A percentile compares a stretch with the other conserved stretches of the same genome.
Conservation (phyloP, 2,113 vertebrate genomes). For the Sialia sialis region DNA sequence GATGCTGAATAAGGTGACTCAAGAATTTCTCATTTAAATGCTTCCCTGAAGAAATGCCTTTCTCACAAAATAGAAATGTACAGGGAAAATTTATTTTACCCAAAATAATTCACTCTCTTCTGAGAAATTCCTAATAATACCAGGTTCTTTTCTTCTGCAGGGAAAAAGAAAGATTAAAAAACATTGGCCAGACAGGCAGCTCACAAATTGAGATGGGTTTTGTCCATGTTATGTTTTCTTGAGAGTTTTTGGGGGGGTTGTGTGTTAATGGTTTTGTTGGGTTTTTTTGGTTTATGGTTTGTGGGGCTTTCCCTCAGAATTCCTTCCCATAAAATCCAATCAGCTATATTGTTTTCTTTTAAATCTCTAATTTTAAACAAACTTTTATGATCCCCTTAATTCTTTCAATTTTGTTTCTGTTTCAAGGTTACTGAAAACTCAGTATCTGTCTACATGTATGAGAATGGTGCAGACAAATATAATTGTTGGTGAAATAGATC, state of each 20-base stretch:
- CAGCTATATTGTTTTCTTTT: neutral
- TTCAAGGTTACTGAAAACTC: neutral
- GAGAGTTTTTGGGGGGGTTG: no score
- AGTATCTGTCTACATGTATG: neutral
- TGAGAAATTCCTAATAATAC: neutral
- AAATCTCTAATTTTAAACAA: neutral
- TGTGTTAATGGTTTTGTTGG: neutral
- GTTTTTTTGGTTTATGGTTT: neutral
- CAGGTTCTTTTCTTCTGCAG: neutral
- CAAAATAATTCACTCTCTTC: neutral
- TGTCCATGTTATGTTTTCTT: rapidly evolving
- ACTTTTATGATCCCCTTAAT: neutral
- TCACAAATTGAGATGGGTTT: neutral
- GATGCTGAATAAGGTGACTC: neutral
- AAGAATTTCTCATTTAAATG: neutral
- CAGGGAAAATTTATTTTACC: neutral
- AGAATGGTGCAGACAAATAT: neutral
- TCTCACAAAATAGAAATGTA: neutral
- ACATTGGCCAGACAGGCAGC: neutral
- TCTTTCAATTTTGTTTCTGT: neutral
- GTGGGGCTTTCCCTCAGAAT: neutral
- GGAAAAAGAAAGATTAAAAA: neutral
- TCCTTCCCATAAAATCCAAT: neutral
- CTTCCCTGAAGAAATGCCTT: neutral
- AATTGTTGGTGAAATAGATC: neutral